Base-by-base conservation (phyloP, 2,888 invertebrate species). In the Eudiplozoon nipponicum region DNA sequence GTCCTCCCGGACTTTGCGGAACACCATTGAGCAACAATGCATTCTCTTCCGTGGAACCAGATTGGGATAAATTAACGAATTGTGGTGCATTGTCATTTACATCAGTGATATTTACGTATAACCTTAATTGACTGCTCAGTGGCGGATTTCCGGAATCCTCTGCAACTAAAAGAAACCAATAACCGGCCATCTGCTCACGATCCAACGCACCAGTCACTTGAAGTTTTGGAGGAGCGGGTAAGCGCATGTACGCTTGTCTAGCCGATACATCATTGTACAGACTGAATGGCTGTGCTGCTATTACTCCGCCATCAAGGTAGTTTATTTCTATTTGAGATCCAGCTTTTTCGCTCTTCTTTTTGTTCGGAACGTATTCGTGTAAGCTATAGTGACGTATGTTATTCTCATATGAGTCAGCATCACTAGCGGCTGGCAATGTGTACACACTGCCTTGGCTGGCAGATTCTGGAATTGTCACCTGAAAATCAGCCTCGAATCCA, bases 401-500 rank as follows among this genome's bases (percentile, higher is more conserved):
- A 35, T 15, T 19, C 11, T 38, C 15, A 3, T 19, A 17, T 5
- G 38, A 38, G 34, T 38, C 38, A 11, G 17, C 34, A 37, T 38
- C 38, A 3, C 19, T 15, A 3, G 38, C 38, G 15, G 13, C 20
- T 7, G 38, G 38, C 18, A 38, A 19, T 13, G 9, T 23, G 11
- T 18, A 38, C 7, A 33, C 18, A 9, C 31, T 13, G 19, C 28
- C 28, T 4, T 19, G 11, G 3, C 13, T 5, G 15, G 29, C 9
- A 3, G 38, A 38, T 37, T 38, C 38, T 36, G 38, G 38, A 37
- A 38, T 38, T n/a, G 4, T 15, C n/a, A n/a, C n/a, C n/a, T n/a
- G n/a, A n/a, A n/a, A n/a, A n/a, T n/a, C n/a, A n/a, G n/a, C n/a
- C n/a, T n/a, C n/a, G n/a, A n/a, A n/a, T n/a, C n/a, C n/a, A n/a